Percentiles rank a stretch among this genome's conserved stretches.
phyloP scores from a whole-genome alignment of 2,888 invertebrate genomes.

The Tinea pellionella region DNA sequence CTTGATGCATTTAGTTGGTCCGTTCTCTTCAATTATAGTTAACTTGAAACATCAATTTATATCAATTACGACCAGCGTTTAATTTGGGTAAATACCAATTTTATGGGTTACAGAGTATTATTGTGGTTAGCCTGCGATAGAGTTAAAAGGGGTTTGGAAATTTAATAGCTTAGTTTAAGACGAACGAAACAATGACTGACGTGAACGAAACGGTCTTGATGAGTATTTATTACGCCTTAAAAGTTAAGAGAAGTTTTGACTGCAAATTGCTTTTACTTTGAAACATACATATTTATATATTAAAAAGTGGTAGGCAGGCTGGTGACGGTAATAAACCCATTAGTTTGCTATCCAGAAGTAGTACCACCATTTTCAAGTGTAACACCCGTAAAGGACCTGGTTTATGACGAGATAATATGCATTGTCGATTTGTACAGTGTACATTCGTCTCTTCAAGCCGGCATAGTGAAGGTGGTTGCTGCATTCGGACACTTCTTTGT shows the following conservation, averaged over 20 bases:
- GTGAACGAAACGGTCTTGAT: slow-evolving; percentile 31
- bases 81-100: slow-evolving; percentile 65
- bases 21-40: slow-evolving; percentile 50
- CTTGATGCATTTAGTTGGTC: slow-evolving; percentile 23
- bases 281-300: too few species aligned
- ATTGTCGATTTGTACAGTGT: too few species aligned
- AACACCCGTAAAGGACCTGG: too few species aligned
- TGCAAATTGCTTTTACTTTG: neutral
- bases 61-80: slow-evolving; percentile 58
- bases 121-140: slow-evolving; percentile 34
- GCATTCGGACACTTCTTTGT: too few species aligned
- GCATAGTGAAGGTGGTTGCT: too few species aligned
- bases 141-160: slow-evolving; percentile 44
- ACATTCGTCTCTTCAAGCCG: too few species aligned
- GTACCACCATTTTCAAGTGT: too few species aligned
- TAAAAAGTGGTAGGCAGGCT: too few species aligned
- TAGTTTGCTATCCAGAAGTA: too few species aligned
- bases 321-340: too few species aligned
- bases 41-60: slow-evolving; percentile 64
- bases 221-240: slow-evolving; percentile 38
- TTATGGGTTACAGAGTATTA: slow-evolving; percentile 50
- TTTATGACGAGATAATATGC: too few species aligned
- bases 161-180: slow-evolving; percentile 42
- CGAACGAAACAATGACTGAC: slow-evolving; percentile 27
- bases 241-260: neutral